Conservation (phyloP, 2,797 vertebrate species). For the Takifugu rubripes region DNA sequence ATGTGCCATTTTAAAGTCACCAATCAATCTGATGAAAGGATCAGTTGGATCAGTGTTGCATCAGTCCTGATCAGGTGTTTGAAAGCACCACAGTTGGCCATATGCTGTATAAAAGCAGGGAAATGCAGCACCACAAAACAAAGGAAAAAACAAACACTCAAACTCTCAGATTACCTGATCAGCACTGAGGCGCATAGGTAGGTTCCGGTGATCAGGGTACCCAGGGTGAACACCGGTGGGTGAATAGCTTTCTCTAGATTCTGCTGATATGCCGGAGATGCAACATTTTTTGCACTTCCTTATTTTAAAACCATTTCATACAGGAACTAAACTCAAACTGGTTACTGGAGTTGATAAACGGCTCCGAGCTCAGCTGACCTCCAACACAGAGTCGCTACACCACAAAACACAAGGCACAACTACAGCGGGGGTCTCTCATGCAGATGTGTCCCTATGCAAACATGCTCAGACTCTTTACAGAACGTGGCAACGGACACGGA, state of each 20-base stretch:
- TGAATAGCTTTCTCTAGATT: neutral
- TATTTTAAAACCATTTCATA: too few relatives aligned
- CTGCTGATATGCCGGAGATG: neutral
- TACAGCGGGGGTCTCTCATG: constrained; percentile 22
- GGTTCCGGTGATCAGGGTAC: constrained; percentile 48
- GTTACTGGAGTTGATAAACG: too few relatives aligned
- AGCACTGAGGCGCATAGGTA: constrained; percentile 19
- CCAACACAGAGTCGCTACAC: neutral
- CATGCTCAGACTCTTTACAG: constrained; percentile 25
- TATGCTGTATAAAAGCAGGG: too few relatives aligned
- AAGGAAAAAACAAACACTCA: too few relatives aligned
- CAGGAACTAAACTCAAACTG: too few relatives aligned
- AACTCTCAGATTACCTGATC: too few relatives aligned
- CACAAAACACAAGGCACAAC: neutral
- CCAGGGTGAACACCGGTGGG: constrained; percentile 47
- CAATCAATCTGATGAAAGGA: too few relatives aligned
- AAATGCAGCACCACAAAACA: too few relatives aligned
- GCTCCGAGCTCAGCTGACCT: neutral
- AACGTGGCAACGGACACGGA: constrained; percentile 5
- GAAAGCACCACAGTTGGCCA: too few relatives aligned
- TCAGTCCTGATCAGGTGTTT: too few relatives aligned
- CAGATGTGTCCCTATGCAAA: constrained; percentile 22
- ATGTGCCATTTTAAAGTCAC: too few relatives aligned
- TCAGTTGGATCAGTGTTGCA: too few relatives aligned
- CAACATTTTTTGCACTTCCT: neutral